phyloP scores from a whole-genome alignment of 2,113 vertebrate genomes.

The Taxidea taxus region DNA sequence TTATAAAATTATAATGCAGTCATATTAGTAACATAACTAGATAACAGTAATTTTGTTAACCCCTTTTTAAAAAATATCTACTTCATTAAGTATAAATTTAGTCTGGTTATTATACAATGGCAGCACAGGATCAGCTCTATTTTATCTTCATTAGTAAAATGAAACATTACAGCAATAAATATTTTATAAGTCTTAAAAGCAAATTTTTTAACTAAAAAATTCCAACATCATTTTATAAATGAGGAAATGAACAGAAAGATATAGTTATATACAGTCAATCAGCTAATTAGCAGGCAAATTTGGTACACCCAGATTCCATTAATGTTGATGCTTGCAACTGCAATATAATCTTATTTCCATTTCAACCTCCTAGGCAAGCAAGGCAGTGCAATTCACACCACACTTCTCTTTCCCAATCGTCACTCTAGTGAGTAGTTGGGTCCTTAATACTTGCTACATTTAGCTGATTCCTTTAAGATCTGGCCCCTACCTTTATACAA shows the following conservation, averaged over 20 bases:
- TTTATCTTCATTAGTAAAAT: conserved; percentile 1
- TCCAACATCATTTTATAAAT: neutral
- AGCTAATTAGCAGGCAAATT: neutral
- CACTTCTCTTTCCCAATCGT: neutral
- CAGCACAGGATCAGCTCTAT: neutral
- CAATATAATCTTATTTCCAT: neutral
- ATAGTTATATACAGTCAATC: conserved; percentile 2
- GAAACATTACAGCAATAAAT: neutral
- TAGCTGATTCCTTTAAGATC: conserved; percentile 8
- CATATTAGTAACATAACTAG: conserved; percentile 3
- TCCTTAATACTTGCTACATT: neutral
- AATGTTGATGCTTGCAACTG: neutral
- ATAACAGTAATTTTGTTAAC: neutral
- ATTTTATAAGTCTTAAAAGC: conserved; percentile 7
- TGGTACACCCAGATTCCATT: neutral
- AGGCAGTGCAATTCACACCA: neutral
- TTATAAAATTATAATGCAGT: neutral
- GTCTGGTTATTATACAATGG: neutral
- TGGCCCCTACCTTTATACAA: neutral
- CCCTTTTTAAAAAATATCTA: neutral
- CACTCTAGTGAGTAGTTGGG: neutral
- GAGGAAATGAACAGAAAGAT: conserved; percentile 43
- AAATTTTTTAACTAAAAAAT: conserved; percentile 17
- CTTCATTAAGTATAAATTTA: conserved; percentile 18
- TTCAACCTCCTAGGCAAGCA: neutral